Conservation (phyloP, 2,797 vertebrate genomes). For the Pterois miles region DNA sequence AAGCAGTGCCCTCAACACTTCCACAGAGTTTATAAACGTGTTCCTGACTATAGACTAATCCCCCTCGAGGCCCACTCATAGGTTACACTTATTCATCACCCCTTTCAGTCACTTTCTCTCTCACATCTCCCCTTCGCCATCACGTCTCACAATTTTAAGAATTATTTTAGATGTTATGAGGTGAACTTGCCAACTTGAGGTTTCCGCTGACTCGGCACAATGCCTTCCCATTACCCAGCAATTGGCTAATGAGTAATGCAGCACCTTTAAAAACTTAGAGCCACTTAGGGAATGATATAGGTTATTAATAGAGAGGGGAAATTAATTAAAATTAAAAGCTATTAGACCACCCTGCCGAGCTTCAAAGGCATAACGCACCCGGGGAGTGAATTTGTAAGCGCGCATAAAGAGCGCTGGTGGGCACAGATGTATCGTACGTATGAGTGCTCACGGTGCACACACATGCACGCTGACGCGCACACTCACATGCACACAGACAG, state of each 20-base stretch:
- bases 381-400: slow-evolving; percentile 50
- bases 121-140: not conserved
- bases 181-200: slow-evolving; percentile 51
- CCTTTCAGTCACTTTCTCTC: not conserved
- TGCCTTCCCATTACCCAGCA: slow-evolving; percentile 46
- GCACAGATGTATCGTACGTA: slow-evolving; percentile 31
- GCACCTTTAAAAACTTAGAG: slow-evolving; percentile 64
- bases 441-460: not conserved
- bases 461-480: not conserved
- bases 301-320: slow-evolving; percentile 71
- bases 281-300: slow-evolving; percentile 71
- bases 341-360: slow-evolving; percentile 57
- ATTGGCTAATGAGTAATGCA: slow-evolving; percentile 66
- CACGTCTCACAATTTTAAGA: slow-evolving; percentile 5
- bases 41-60: not conserved
- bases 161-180: slow-evolving; percentile 40
- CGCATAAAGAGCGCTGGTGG: slow-evolving; percentile 41
- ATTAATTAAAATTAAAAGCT: slow-evolving; percentile 76
- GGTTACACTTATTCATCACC: not conserved
- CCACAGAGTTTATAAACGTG: not conserved
- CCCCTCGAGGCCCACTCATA: not conserved
- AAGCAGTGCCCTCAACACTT: not conserved
- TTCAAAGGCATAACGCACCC: slow-evolving; percentile 63
- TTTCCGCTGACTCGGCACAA: slow-evolving; percentile 61
- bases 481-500: not conserved